A percentile compares a stretch with the other conserved stretches of the same genome.
Conservation (phyloP, 2,797 vertebrate species). For the Amphiprion clarkii region DNA sequence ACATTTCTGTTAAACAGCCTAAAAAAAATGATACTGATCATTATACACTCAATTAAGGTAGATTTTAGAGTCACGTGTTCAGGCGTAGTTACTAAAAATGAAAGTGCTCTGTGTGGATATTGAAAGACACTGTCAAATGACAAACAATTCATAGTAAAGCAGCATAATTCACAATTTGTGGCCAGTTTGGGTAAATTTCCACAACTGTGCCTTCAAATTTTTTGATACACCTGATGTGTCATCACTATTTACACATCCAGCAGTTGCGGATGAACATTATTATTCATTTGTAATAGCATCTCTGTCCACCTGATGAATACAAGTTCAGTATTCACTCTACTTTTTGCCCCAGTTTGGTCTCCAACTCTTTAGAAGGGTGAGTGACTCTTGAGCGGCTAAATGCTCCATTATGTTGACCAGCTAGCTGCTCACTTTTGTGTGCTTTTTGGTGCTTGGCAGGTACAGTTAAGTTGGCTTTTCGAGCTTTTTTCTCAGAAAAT, state of each 20-base stretch:
- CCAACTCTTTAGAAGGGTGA: background rate
- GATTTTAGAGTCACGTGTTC: background rate
- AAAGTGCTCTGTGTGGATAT: background rate
- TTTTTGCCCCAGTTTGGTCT: background rate
- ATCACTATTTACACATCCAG: background rate
- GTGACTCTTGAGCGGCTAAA: conserved; percentile 6
- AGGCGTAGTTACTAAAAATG: background rate
- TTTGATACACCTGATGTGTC: background rate
- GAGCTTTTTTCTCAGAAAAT: conserved; percentile 6
- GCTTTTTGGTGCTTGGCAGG: background rate
- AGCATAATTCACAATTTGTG: background rate
- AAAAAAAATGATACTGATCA: background rate
- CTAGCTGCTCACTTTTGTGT: background rate
- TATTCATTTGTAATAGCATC: background rate
- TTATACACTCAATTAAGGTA: background rate
- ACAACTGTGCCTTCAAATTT: background rate
- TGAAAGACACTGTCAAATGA: background rate
- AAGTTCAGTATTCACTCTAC: background rate
- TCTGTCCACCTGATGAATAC: conserved; percentile 1
- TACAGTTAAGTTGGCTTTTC: background rate
- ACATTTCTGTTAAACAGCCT: background rate
- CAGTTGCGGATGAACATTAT: background rate
- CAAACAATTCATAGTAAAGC: background rate
- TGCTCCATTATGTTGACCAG: background rate
- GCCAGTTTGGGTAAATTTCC: background rate